Conservation (phyloP, 2,888 invertebrate species). For the Monoplex corrugatus region DNA sequence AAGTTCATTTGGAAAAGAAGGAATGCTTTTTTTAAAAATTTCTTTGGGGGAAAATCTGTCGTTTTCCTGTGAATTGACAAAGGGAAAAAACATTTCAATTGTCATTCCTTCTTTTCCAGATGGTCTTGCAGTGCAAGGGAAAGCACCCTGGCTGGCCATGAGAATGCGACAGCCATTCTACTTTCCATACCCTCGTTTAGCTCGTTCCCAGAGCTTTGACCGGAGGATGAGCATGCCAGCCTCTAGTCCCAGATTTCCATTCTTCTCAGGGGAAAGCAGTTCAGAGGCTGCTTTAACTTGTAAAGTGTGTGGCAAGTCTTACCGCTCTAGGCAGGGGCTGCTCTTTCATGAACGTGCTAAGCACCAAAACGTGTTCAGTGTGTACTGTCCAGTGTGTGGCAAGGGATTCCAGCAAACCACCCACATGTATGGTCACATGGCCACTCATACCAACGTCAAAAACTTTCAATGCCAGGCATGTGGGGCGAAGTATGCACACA, state of each 20-base stretch:
- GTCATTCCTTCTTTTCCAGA: conserved; percentile 53
- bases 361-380: conserved; percentile 55
- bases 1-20: conserved; percentile 48
- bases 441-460: conserved; percentile 56
- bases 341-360: conserved; percentile 56
- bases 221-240: conserved; percentile 18
- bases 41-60: neutral
- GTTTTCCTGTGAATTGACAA: neutral
- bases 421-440: conserved; percentile 58
- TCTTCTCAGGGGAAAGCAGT: conserved; percentile 20
- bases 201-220: conserved; percentile 49
- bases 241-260: neutral
- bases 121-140: conserved; percentile 43
- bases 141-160: conserved; percentile 47
- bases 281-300: conserved; percentile 34
- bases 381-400: conserved; percentile 57
- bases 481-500: conserved; percentile 57
- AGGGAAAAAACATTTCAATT: neutral
- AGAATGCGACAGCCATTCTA: conserved; percentile 46
- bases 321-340: conserved; percentile 56
- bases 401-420: conserved; percentile 60
- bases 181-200: conserved; percentile 47
- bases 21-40: conserved; percentile 40
- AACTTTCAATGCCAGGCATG: conserved; percentile 55
- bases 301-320: conserved; percentile 55